These are phyloP conservation scores for Acleris emargana DNA, from an alignment of 2,888 invertebrate species.

Conservation along the genomic window DNA sequence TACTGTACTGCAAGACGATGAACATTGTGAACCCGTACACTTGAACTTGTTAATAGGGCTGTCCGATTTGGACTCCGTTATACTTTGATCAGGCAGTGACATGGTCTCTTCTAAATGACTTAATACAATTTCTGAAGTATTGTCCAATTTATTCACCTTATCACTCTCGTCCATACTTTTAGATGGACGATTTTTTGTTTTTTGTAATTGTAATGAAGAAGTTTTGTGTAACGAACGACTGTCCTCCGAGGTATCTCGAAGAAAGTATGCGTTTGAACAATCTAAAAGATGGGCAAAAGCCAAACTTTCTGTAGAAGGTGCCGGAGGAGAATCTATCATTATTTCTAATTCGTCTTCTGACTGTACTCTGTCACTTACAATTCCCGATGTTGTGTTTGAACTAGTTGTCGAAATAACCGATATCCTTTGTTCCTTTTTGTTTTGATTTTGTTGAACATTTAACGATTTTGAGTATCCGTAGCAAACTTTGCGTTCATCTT, in stretches of 20 bases:
- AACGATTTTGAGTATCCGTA: conserved; percentile 88
- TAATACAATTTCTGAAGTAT: conserved; percentile 51
- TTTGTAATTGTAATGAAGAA: conserved; percentile 68
- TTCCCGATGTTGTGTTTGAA: conserved; percentile 98
- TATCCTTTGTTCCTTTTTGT: conserved; percentile 91
- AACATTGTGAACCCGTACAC: conserved; percentile 91
- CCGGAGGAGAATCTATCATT: conserved; percentile 92
- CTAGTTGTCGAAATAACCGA: conserved; percentile 96
- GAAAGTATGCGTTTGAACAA: conserved; percentile 79
- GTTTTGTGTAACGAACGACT: conserved; percentile 64
- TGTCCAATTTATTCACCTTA: conserved; percentile 52
- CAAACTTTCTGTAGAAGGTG: conserved; percentile 93
- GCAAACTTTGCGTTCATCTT: conserved; percentile 88
- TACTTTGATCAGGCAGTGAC: conserved; percentile 71
- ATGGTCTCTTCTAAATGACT: conserved; percentile 63
- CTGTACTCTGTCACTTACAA: conserved; percentile 97
- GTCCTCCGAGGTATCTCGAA: conserved; percentile 62
- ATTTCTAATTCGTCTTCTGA: conserved; percentile 97
- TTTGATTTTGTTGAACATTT: conserved; percentile 84
- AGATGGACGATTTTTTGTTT: conserved; percentile 60
- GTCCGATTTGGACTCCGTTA: conserved; percentile 78
- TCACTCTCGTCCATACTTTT: conserved; percentile 65
- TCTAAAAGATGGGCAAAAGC: conserved; percentile 91
- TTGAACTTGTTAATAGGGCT: conserved; percentile 84
- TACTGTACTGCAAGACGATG: conserved; percentile 94